Evolutionary conservation across 2,888 invertebrate genomes (phyloP).

Genomic region (Leptopilina syphax): DNA sequence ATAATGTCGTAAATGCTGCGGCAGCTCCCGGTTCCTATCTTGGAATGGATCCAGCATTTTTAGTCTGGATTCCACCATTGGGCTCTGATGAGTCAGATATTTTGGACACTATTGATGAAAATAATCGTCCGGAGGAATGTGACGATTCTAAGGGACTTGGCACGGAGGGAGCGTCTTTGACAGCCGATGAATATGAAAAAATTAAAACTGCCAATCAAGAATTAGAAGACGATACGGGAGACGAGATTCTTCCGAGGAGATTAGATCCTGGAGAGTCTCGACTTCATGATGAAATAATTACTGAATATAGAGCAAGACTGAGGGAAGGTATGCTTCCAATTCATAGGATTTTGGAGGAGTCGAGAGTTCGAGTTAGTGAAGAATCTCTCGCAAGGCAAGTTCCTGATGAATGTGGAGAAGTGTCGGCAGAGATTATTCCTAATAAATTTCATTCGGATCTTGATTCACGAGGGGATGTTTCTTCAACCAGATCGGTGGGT

Average conservation of each 20-base stretch:
- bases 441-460: conserved; percentile 56
- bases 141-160: conserved; percentile 46
- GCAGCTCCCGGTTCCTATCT: conserved; percentile 91
- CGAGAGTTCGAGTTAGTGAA: conserved; percentile 68
- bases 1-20: conserved; percentile 89
- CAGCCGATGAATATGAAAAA: conserved; percentile 67
- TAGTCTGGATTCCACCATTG: conserved; percentile 92
- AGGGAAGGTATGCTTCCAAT: conserved; percentile 69
- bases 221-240: conserved; percentile 40
- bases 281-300: conserved; percentile 67
- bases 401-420: conserved; percentile 55
- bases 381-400: conserved; percentile 67
- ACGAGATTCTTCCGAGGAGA: conserved; percentile 18
- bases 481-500: conserved; percentile 14
- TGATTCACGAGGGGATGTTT: not conserved
- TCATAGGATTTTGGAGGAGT: conserved; percentile 69
- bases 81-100: conserved; percentile 81
- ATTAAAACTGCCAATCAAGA: conserved; percentile 52
- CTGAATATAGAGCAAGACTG: conserved; percentile 66
- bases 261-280: conserved; percentile 55
- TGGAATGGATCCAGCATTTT: conserved; percentile 92
- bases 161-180: conserved; percentile 67
- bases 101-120: conserved; percentile 60
- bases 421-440: conserved; percentile 55
- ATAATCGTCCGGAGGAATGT: conserved; percentile 45